phyloP scores from a whole-genome alignment of 1,140 invertebrate genomes.

The Camponotus floridanus region DNA sequence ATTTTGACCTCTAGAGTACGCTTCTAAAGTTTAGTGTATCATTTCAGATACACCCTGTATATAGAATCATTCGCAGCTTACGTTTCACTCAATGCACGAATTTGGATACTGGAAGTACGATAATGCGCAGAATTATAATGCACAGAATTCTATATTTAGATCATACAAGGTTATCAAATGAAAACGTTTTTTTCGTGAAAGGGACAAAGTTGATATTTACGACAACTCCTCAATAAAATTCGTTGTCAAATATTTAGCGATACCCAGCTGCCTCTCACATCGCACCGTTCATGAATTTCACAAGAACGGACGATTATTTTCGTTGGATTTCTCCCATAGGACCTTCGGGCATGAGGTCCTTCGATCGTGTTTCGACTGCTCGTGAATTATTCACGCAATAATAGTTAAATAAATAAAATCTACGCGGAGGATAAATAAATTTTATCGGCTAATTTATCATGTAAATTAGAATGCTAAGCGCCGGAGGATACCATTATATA shows the following conservation, averaged over 20 bases:
- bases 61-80: neutral
- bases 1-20: too few relatives aligned
- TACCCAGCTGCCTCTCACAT: slow-evolving; percentile 31
- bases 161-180: slow-evolving; percentile 36
- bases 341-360: slow-evolving; percentile 22
- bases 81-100: neutral
- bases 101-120: too few relatives aligned
- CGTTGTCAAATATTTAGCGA: slow-evolving; percentile 66
- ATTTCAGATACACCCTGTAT: too few relatives aligned
- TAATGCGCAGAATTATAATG: neutral
- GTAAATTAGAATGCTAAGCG: neutral
- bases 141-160: slow-evolving; percentile 32
- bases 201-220: neutral
- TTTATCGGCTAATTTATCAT: neutral
- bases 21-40: too few relatives aligned
- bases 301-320: slow-evolving; percentile 65
- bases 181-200: too few relatives aligned
- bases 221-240: slow-evolving; percentile 53
- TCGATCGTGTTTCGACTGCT: slow-evolving; percentile 47
- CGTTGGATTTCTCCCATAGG: slow-evolving; percentile 47
- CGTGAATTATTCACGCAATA: slow-evolving; percentile 31
- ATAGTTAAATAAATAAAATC: slow-evolving; percentile 4
- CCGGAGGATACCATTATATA: neutral
- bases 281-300: slow-evolving; percentile 62
- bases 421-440: neutral